Percentiles rank a stretch among this genome's conserved stretches.
These are phyloP conservation scores for Sebastes baramenuke DNA, from an alignment of 2,797 vertebrate species.

Conservation along the genomic window DNA sequence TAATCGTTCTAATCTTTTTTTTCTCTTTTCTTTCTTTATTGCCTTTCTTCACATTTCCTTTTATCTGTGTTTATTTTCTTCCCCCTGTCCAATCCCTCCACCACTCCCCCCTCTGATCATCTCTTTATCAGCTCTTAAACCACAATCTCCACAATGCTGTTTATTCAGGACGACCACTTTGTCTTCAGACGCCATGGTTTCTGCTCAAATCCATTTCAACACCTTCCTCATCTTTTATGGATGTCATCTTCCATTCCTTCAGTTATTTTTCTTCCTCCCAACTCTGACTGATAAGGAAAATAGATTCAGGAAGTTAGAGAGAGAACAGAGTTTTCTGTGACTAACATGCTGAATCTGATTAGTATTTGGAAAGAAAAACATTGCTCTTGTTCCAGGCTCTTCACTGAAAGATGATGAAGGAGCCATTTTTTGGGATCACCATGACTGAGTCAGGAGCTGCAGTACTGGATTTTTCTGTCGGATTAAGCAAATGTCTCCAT, in stretches of 20 bases:
- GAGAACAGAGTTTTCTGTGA: not conserved
- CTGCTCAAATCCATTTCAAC: constrained; percentile 29
- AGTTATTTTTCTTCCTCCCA: constrained; percentile 1
- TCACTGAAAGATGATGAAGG: not conserved
- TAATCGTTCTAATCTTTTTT: not conserved
- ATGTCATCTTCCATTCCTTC: constrained; percentile 26
- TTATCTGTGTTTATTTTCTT: not conserved
- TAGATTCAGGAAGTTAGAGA: not conserved
- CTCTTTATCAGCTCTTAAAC: constrained; percentile 19
- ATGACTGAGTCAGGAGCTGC: not conserved
- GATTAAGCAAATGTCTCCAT: not conserved
- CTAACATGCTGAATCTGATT: constrained; percentile 12
- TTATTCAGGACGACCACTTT: constrained; percentile 28
- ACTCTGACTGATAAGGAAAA: constrained; percentile 40
- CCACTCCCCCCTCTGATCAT: not conserved
- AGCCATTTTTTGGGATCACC: not conserved
- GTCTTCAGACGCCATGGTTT: not conserved
- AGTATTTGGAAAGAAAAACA: not conserved
- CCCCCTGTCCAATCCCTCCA: not conserved
- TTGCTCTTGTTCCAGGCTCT: not conserved
- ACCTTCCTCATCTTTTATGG: constrained; percentile 40
- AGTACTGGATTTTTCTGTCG: not conserved
- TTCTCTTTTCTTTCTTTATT: not conserved
- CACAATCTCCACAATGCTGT: constrained; percentile 10
- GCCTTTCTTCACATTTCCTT: not conserved